Base-by-base conservation (phyloP, 2,113 vertebrate genomes). In the Heterotis niloticus region DNA sequence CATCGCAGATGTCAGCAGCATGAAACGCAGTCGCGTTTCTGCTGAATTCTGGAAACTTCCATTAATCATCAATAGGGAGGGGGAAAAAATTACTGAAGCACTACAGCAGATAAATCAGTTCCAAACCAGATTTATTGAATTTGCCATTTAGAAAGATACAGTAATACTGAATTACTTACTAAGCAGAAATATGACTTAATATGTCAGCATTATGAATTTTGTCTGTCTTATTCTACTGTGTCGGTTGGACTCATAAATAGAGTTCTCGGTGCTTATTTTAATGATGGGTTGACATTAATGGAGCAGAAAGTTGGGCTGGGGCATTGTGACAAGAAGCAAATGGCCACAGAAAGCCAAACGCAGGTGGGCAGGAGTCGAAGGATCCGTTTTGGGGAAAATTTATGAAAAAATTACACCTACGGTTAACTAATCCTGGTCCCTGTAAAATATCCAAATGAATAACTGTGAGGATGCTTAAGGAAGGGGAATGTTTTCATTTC, bases 341-440 rank as follows among this genome's bases (percentile, higher is more conserved):
- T 57, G 71, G 54, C 54, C 52, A 59, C 24, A 74, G 9, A 74
- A 51, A 72, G 54, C 54, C 51, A n/a, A n/a, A n/a, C 71, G 24
- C 51, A 74, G 23, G 52, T 74, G 51, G 71, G 57, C 51, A 16
- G 51, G 71, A 73, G 24, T 24, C 1, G 5, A 23, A 26, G 23
- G 23, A n/a, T 23, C 57, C 23, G 14, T 57, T 59, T 23, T 74
- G 54, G 52, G 26, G 71, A 9, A 44, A 44, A 44, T 44, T 2
- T 2, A 44, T 44, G 34, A 44, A 7, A 44, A 44, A 44, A 44
- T 4, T 7, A 44, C 34, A 7, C 34, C 34, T 44, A 44, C 34
- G 7, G 3, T 44, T 44, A 7, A 62, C 3, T 62, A 62, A 62
- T 62, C 51, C 34, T 74, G 18, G 54, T 74, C 34, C 24, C 54